These are phyloP conservation scores for Drosophila simulans DNA, from an alignment of 1,140 invertebrate genomes.

Conservation along the genomic window DNA sequence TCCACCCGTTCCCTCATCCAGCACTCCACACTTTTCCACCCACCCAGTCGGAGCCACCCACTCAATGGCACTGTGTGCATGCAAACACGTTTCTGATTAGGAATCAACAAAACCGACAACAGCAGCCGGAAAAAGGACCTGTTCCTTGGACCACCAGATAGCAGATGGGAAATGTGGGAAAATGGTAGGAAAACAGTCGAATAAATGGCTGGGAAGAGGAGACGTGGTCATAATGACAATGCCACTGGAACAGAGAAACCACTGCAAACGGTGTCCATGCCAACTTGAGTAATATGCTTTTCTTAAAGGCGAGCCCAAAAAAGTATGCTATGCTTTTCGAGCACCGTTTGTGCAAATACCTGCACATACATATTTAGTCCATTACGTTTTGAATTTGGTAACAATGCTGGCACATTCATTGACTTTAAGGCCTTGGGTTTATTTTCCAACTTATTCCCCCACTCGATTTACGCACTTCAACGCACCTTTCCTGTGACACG, in stretches of 20 bases:
- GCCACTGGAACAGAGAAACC: slow-evolving; percentile 8
- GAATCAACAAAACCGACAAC: slow-evolving; percentile 48
- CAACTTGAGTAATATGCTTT: background rate
- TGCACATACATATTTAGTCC: too few relatives aligned
- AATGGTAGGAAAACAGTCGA: background rate
- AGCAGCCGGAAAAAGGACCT: slow-evolving; percentile 43
- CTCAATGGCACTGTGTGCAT: slow-evolving; percentile 16
- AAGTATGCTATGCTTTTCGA: background rate
- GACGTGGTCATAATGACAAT: slow-evolving; percentile 40
- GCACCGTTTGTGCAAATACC: too few relatives aligned
- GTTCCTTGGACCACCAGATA: slow-evolving; percentile 21
- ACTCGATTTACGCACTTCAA: background rate
- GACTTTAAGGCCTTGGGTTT: background rate
- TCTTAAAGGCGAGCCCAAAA: background rate
- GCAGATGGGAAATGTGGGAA: slow-evolving; percentile 11
- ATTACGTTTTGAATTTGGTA: background rate
- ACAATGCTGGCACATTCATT: too few relatives aligned
- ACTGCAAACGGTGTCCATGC: background rate
- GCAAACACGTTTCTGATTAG: slow-evolving; percentile 57
- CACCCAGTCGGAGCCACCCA: background rate
- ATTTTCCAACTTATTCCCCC: background rate
- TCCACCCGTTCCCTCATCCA: too few relatives aligned
- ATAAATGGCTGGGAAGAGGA: background rate
- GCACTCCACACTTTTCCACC: too few relatives aligned
- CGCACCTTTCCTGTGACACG: background rate